A percentile compares a stretch with the other conserved stretches of the same genome.
These are phyloP conservation scores for Tadarida brasiliensis DNA, from an alignment of 2,797 vertebrate genomes.

Conservation along the genomic window DNA sequence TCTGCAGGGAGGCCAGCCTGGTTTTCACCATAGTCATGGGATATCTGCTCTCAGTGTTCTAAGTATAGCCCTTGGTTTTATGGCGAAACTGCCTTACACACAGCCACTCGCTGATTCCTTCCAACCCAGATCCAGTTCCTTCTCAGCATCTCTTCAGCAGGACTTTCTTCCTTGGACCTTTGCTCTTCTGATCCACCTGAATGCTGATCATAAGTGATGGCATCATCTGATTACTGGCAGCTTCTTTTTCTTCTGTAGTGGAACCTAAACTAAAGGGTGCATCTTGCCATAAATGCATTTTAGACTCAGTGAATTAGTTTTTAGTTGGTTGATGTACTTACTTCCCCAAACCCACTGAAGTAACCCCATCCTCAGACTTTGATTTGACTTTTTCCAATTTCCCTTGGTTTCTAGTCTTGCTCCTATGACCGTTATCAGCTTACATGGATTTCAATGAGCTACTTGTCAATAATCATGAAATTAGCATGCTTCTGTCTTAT, in stretches of 20 bases:
- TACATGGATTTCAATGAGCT: conserved; percentile 1
- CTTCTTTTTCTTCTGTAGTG: neutral
- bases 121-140: neutral
- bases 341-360: neutral
- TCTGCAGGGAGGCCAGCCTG: conserved; percentile 40
- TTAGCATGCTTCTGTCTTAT: neutral
- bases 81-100: neutral
- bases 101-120: neutral
- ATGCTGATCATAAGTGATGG: neutral
- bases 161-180: neutral
- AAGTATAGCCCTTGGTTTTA: conserved; percentile 53
- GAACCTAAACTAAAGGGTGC: neutral
- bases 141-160: neutral
- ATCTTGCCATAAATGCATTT: neutral
- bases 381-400: neutral
- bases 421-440: neutral
- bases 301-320: neutral
- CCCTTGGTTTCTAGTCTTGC: neutral
- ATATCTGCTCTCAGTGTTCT: conserved; percentile 42
- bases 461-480: neutral
- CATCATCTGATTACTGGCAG: neutral
- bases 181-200: neutral
- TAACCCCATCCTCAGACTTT: neutral
- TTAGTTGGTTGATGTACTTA: neutral
- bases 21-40: conserved; percentile 55